phyloP scores from a whole-genome alignment of 2,888 invertebrate genomes.

The Paralinhomoeus sp. region DNA sequence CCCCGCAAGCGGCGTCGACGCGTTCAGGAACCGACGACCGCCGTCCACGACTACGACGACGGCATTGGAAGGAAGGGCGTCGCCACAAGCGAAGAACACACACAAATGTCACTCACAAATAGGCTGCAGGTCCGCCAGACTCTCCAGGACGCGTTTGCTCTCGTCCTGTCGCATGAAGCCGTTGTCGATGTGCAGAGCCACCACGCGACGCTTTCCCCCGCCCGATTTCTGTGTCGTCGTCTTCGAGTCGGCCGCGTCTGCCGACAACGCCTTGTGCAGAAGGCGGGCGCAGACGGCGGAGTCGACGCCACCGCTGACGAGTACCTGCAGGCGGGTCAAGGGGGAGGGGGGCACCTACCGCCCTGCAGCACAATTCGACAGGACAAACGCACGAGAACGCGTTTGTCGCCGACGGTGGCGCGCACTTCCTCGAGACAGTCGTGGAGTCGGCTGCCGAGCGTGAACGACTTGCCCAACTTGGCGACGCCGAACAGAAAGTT shows the following conservation, averaged over 20 bases:
- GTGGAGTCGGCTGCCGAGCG: constrained; percentile 55
- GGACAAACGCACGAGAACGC: constrained; percentile 55
- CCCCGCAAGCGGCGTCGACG: constrained; percentile 42
- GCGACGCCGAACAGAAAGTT: constrained; percentile 83
- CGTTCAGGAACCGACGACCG: constrained; percentile 35
- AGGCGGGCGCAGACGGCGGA: constrained; percentile 97
- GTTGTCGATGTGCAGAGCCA: constrained; percentile 91
- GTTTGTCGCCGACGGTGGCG: constrained; percentile 64
- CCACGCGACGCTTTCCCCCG: constrained; percentile 34
- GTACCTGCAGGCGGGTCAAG: too few relatives aligned
- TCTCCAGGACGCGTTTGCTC: constrained; percentile 47
- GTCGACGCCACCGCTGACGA: constrained; percentile 78
- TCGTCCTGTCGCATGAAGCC: constrained; percentile 96
- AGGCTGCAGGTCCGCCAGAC: neutral
- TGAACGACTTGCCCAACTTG: constrained; percentile 35
- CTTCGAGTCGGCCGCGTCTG: neutral
- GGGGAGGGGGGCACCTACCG: too few relatives aligned
- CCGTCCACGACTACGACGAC: constrained; percentile 22
- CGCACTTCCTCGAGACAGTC: constrained; percentile 75
- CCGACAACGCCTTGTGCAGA: constrained; percentile 53
- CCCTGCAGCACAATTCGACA: too few relatives aligned
- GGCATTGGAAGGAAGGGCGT: too few relatives aligned
- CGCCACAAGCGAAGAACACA: too few relatives aligned
- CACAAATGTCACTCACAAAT: neutral
- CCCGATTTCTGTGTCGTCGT: neutral